phyloP scores from a whole-genome alignment of 2,113 vertebrate genomes.

The Edolisoma coerulescens region DNA sequence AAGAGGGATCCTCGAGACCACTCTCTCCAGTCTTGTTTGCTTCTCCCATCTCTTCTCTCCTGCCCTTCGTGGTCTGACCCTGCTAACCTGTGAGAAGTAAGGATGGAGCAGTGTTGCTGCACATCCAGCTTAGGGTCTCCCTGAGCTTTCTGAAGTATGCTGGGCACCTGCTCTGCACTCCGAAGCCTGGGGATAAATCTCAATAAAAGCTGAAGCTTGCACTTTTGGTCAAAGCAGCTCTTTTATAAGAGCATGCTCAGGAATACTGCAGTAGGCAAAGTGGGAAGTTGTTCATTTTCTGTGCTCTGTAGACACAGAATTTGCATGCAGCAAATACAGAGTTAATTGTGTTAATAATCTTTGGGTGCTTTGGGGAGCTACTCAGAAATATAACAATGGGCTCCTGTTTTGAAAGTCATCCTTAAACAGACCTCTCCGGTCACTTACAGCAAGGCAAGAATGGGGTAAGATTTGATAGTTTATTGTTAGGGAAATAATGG shows the following conservation, averaged over 20 bases:
- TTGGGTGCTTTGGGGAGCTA: neutral
- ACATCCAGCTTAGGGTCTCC: neutral
- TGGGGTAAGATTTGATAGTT: neutral
- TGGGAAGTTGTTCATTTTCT: neutral
- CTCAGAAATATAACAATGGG: neutral
- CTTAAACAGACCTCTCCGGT: neutral
- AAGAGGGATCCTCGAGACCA: neutral
- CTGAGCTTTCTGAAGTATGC: neutral
- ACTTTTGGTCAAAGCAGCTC: neutral
- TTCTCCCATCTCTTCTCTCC: neutral
- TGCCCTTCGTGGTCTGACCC: neutral
- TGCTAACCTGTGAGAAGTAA: neutral
- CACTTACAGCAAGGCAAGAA: neutral
- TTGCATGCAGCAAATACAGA: neutral
- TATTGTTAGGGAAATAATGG: slow-evolving; percentile 10
- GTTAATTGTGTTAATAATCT: neutral
- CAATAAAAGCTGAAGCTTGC: neutral
- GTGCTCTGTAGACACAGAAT: neutral
- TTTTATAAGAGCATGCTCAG: neutral
- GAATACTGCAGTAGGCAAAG: neutral
- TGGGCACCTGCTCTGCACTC: neutral
- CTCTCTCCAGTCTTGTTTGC: neutral
- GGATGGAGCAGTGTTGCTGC: neutral
- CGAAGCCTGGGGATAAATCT: neutral
- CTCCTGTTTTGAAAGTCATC: neutral